Base-by-base conservation (phyloP, 2,113 vertebrate species). In the Numenius arquata region DNA sequence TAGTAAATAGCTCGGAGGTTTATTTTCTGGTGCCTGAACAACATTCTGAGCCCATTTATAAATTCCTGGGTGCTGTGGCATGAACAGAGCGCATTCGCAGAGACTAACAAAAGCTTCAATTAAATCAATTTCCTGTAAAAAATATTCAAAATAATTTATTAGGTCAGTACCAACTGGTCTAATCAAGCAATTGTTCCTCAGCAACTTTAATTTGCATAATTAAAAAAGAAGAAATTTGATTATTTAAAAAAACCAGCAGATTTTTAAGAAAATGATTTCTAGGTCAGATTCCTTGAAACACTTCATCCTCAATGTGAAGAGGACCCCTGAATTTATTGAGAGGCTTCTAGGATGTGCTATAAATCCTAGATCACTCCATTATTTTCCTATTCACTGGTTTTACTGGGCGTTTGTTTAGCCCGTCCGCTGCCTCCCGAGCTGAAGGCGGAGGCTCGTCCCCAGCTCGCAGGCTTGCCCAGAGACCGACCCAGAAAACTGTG, bases 1-100 rank as follows among this genome's bases (percentile, higher is more conserved):
- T 98, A 98, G 99, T 99, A 99, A 99, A 99, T 99, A 99, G 99
- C 99, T 98, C 63, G 94, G 94, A 98, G 98, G 98, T 99, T 99
- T 99, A 99, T 99, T 99, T 99, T 98, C 98, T 98, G 97, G 98
- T 98, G 98, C 98, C 98, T 98, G 98, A 98, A 98, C 98, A 99
- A 98, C 98, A 98, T 97, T 98, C 97, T 65, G 77, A 97, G 97
- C 98, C 98, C 98, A 98, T 99, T 99, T 98, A 98, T 98, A 98
- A 98, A 98, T 97, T 98, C 98, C 95, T 98, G 97, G 96, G 96
- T 95, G 97, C 95, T 65, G 95, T 95, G 96, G 97, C 96, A 94
- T 96, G 97, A 98, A 96, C 97, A n/a, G 88, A 96, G 97, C 27
- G 16, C 95, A 96, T 97, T 96, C 76, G 13, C 89, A 66, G 91